These are phyloP conservation scores for Hydropsyche betteni DNA, from an alignment of 2,888 invertebrate species.

Conservation along the genomic window DNA sequence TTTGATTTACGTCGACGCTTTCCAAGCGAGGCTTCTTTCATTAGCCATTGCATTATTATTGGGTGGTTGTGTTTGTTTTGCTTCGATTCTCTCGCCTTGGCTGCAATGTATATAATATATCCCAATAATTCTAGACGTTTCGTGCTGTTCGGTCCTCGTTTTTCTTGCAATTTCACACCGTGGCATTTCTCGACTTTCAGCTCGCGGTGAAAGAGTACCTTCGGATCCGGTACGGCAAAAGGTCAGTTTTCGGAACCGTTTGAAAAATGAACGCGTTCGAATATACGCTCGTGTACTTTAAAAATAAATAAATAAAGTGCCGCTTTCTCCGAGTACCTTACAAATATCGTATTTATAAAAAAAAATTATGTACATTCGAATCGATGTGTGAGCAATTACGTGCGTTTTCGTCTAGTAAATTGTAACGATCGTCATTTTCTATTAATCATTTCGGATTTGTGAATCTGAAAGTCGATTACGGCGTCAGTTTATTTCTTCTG, in stretches of 20 bases:
- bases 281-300: background rate
- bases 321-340: background rate
- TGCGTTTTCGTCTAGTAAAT: too few relatives aligned
- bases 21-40: constrained; percentile 20
- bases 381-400: too few relatives aligned
- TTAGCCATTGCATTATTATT: constrained; percentile 7
- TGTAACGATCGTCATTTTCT: too few relatives aligned
- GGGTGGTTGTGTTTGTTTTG: constrained; percentile 9
- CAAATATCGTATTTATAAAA: too few relatives aligned
- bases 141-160: constrained; percentile 4
- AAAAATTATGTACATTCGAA: too few relatives aligned
- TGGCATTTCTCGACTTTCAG: constrained; percentile 17
- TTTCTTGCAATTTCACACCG: background rate
- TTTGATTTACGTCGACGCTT: constrained; percentile 22
- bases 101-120: background rate
- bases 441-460: too few relatives aligned
- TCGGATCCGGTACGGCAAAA: background rate
- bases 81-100: background rate
- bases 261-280: constrained; percentile 25
- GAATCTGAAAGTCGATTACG: too few relatives aligned
- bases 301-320: too few relatives aligned
- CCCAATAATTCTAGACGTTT: constrained; percentile 21
- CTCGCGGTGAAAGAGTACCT: background rate
- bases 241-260: constrained; percentile 28
- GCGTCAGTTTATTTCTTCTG: too few relatives aligned